A percentile compares a stretch with the other conserved stretches of the same genome.
phyloP scores from a whole-genome alignment of 1,140 invertebrate genomes.

The Ylistrum balloti region DNA sequence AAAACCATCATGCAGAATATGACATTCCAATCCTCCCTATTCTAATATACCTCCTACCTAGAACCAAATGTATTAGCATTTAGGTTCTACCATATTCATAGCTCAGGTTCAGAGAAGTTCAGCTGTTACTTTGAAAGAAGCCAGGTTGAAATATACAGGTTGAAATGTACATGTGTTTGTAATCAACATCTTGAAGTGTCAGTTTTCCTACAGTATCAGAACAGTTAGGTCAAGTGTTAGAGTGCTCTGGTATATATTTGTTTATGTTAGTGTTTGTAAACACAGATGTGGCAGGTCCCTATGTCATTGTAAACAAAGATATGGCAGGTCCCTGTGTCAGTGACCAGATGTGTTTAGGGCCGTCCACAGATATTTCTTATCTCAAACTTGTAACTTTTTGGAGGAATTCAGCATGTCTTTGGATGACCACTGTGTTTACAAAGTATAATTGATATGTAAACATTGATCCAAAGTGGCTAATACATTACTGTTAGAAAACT shows the following conservation, averaged over 20 bases:
- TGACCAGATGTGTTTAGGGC: neutral
- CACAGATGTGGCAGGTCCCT: neutral
- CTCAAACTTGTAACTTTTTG: neutral
- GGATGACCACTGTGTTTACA: neutral
- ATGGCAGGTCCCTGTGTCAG: constrained; percentile 2
- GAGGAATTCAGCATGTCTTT: neutral
- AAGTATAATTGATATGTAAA: neutral
- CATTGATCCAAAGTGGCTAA: neutral
- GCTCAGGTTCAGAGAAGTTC: neutral
- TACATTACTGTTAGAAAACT: neutral
- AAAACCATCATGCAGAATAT: no score
- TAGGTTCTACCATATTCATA: neutral
- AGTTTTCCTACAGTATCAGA: neutral
- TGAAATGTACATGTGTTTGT: constrained; percentile 39
- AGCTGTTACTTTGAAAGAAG: neutral
- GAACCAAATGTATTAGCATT: neutral
- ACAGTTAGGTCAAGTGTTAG: neutral
- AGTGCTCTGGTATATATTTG: neutral
- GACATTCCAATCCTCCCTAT: no score
- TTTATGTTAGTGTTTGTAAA: constrained; percentile 27
- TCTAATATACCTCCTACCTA: neutral
- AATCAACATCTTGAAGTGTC: neutral
- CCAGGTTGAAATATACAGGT: neutral
- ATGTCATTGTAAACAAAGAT: neutral
- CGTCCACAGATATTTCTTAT: neutral